phyloP scores from a whole-genome alignment of 1,140 invertebrate species.

The Rhyzopertha dominica region DNA sequence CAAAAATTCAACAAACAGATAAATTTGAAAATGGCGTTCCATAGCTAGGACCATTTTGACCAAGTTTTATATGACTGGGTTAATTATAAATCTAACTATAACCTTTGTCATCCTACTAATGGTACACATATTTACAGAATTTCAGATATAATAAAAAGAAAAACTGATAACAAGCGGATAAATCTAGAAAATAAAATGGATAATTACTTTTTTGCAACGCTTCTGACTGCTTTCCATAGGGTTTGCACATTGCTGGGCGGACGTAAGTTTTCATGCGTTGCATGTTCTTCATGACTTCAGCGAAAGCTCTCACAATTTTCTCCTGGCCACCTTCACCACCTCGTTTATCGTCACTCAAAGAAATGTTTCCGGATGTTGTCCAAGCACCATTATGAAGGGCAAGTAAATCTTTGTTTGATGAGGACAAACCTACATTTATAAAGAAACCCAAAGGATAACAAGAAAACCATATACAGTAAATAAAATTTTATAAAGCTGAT shows the following conservation, averaged over 20 bases:
- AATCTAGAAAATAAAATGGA: no score
- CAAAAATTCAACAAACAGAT: no score
- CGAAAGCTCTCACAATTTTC: conserved; percentile 75
- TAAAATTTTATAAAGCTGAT: not conserved
- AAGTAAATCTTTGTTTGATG: conserved; percentile 62
- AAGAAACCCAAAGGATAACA: conserved; percentile 2
- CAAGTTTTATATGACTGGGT: no score
- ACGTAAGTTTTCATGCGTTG: conserved; percentile 79
- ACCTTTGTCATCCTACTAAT: no score
- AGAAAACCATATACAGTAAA: not conserved
- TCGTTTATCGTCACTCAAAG: conserved; percentile 35
- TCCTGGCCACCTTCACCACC: conserved; percentile 59
- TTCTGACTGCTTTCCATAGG: conserved; percentile 82
- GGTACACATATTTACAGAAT: no score
- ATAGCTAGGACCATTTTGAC: no score
- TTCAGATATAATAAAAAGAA: no score
- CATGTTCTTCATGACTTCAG: conserved; percentile 80
- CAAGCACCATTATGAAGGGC: conserved; percentile 65
- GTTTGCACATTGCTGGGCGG: conserved; percentile 79
- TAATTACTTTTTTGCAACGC: conserved; percentile 81
- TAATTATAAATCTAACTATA: no score
- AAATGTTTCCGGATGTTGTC: conserved; percentile 35
- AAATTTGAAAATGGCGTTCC: no score
- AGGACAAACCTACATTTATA: conserved; percentile 35
- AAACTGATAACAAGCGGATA: conserved; percentile 5